phyloP scores from a whole-genome alignment of 2,113 vertebrate genomes.

The Salvelinus namaycush region DNA sequence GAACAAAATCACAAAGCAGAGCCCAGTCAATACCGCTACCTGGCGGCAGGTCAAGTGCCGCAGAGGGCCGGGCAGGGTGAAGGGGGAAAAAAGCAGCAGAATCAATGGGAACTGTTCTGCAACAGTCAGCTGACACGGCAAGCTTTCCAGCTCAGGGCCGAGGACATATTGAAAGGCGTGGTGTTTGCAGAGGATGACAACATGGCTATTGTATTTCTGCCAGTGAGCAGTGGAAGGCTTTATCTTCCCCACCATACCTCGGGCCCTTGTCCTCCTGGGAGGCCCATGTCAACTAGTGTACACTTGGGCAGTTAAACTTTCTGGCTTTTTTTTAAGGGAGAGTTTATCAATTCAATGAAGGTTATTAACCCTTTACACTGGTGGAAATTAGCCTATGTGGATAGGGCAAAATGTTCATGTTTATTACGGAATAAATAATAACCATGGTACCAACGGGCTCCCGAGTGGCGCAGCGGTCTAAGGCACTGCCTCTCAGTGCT shows the following conservation, averaged over 20 bases:
- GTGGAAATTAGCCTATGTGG: too few species aligned
- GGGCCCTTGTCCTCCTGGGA: slow-evolving; percentile 51
- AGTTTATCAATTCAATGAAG: slow-evolving; percentile 62
- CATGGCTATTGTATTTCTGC: slow-evolving; percentile 69
- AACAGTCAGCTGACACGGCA: slow-evolving; percentile 55
- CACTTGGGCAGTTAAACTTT: slow-evolving; percentile 54
- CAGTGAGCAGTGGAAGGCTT: slow-evolving; percentile 55
- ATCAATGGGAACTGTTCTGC: slow-evolving; percentile 57
- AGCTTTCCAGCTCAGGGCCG: slow-evolving; percentile 54
- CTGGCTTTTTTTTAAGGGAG: too few species aligned
- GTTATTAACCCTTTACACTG: slow-evolving; percentile 23
- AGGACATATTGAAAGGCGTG: slow-evolving; percentile 45
- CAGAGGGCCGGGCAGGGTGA: slow-evolving; percentile 38
- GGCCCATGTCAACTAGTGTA: slow-evolving; percentile 44
- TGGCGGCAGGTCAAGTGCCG: slow-evolving; percentile 54
- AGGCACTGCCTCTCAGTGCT: too few species aligned
- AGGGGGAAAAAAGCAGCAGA: slow-evolving; percentile 18
- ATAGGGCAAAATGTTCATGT: too few species aligned
- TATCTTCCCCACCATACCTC: slow-evolving; percentile 62
- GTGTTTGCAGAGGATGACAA: slow-evolving; percentile 57
- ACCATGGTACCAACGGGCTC: too few species aligned
- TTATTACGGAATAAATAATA: too few species aligned
- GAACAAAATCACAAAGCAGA: slow-evolving; percentile 62
- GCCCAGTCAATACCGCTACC: slow-evolving; percentile 61
- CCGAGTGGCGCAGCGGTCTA: too few species aligned